Conservation (phyloP, 2,888 invertebrate species). For the Spisula solida region DNA sequence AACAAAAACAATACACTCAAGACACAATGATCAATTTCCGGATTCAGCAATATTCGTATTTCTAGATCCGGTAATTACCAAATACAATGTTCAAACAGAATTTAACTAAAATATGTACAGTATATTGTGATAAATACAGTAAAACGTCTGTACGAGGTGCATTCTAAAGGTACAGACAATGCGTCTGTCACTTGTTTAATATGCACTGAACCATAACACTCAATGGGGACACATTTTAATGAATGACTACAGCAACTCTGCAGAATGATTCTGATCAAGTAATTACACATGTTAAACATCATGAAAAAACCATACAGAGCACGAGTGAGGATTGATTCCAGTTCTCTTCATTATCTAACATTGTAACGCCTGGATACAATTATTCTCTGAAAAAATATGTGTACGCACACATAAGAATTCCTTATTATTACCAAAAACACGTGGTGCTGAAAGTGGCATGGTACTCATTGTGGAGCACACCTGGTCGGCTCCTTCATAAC, state of each 20-base stretch:
- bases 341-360: neutral
- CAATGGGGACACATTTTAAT: neutral
- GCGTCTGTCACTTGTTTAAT: too few relatives aligned
- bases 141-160: too few relatives aligned
- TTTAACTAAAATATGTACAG: too few relatives aligned
- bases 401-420: slow-evolving; percentile 12
- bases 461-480: slow-evolving; percentile 44
- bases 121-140: too few relatives aligned
- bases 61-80: too few relatives aligned
- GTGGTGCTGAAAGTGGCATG: slow-evolving; percentile 34
- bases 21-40: too few relatives aligned
- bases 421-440: slow-evolving; percentile 42
- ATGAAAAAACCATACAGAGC: neutral
- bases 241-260: neutral
- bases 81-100: too few relatives aligned
- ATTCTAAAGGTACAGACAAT: too few relatives aligned
- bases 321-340: neutral
- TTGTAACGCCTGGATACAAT: slow-evolving; percentile 18
- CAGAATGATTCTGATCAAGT: neutral
- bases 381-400: neutral
- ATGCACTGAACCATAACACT: too few relatives aligned
- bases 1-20: too few relatives aligned
- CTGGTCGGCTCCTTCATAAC: slow-evolving; percentile 49
- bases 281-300: neutral
- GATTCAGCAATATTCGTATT: too few relatives aligned